These are phyloP conservation scores for Aleiodes sp. DNA, from an alignment of 1,140 invertebrate genomes.

Conservation along the genomic window DNA sequence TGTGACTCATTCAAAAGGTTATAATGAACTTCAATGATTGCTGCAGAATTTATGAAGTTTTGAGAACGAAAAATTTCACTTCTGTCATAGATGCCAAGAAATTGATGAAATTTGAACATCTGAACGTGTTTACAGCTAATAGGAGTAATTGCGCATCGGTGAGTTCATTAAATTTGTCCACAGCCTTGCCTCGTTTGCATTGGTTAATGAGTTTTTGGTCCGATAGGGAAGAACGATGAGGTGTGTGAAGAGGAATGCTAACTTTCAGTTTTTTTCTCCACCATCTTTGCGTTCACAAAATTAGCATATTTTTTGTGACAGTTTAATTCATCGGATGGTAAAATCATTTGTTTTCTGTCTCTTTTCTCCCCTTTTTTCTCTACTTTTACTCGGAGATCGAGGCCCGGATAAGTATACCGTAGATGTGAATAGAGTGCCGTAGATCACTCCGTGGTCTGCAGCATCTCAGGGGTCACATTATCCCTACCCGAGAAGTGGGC, in stretches of 20 bases:
- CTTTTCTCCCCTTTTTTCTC: slow-evolving; percentile 21
- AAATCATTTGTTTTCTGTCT: slow-evolving; percentile 38
- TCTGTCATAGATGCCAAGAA: no score
- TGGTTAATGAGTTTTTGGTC: slow-evolving; percentile 63
- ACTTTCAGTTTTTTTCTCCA: no score
- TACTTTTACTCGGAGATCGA: slow-evolving; percentile 3
- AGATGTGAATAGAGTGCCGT: slow-evolving; percentile 51
- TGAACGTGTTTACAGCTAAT: slow-evolving; percentile 28
- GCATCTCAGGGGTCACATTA: slow-evolving; percentile 64
- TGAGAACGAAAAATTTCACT: no score
- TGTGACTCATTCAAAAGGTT: no score
- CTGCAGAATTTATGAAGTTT: no score
- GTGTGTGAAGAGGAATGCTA: no score
- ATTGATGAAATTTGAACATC: no score
- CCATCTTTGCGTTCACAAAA: slow-evolving; percentile 23
- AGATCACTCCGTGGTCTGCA: slow-evolving; percentile 58
- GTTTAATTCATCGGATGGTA: slow-evolving; percentile 35
- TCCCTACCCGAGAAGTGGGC: slow-evolving; percentile 39
- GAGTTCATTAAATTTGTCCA: slow-evolving; percentile 65
- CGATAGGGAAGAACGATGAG: slow-evolving; percentile 19
- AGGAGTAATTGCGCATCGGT: slow-evolving; percentile 60
- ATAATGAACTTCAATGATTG: no score
- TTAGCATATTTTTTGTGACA: slow-evolving; percentile 50
- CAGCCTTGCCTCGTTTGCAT: slow-evolving; percentile 63
- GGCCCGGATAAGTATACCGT: slow-evolving; percentile 52